phyloP scores from a whole-genome alignment of 2,113 vertebrate species.

The Nymphicus hollandicus region DNA sequence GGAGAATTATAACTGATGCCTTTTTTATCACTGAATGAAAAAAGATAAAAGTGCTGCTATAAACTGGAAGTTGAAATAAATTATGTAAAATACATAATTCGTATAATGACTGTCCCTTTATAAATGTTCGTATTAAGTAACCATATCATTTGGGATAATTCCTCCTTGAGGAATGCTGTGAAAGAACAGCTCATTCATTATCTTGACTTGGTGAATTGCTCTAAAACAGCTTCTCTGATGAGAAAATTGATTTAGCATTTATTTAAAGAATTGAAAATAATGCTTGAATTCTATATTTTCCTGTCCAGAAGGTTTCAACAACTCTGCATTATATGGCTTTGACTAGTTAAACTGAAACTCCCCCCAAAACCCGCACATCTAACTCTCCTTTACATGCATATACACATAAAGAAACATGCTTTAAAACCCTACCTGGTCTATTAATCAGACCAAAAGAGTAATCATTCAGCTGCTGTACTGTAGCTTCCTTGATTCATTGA shows the following conservation, averaged over 20 bases:
- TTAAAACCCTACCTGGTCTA: not conserved
- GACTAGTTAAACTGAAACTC: not conserved
- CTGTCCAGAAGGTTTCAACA: not conserved
- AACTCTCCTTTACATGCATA: not conserved
- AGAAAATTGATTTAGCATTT: slow-evolving; percentile 55
- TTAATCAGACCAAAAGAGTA: slow-evolving; percentile 8
- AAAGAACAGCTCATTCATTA: slow-evolving; percentile 59
- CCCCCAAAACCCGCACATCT: not conserved
- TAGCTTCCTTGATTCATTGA: not conserved
- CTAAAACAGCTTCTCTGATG: slow-evolving; percentile 30
- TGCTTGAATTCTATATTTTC: not conserved
- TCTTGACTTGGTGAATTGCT: slow-evolving; percentile 56
- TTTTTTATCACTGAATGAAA: slow-evolving; percentile 46
- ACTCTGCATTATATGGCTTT: not conserved
- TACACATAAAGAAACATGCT: not conserved
- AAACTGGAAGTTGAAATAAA: slow-evolving; percentile 58
- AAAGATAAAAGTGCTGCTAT: slow-evolving; percentile 45
- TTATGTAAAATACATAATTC: slow-evolving; percentile 63
- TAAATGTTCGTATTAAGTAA: slow-evolving; percentile 56
- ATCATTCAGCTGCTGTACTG: not conserved
- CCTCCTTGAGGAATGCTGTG: slow-evolving; percentile 35
- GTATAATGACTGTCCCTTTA: slow-evolving; percentile 58
- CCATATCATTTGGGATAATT: slow-evolving; percentile 60
- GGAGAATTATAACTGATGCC: slow-evolving; percentile 54
- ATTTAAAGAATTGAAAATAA: slow-evolving; percentile 38